Percentiles rank a stretch among this genome's conserved stretches.
phyloP scores from a whole-genome alignment of 2,113 vertebrate species.

The Rhineura floridana region DNA sequence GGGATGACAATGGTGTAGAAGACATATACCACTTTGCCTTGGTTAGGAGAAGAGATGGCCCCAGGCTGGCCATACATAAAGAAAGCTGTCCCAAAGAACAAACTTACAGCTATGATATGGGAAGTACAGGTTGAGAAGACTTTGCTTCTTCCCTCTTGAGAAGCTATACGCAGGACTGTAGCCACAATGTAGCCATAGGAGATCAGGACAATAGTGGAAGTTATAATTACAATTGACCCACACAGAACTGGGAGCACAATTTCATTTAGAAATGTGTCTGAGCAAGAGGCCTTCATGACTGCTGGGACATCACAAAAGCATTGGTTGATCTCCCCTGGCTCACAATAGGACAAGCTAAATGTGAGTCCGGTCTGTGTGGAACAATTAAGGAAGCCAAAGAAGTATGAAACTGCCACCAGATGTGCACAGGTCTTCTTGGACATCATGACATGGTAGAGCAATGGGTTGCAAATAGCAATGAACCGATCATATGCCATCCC shows the following conservation, averaged over 20 bases:
- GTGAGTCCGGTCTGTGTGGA: constrained; percentile 66
- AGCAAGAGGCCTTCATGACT: constrained; percentile 60
- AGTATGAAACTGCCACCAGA: constrained; percentile 60
- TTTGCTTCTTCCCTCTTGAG: constrained; percentile 53
- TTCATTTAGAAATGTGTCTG: constrained; percentile 48
- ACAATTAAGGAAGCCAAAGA: constrained; percentile 67
- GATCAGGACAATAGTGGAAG: constrained; percentile 53
- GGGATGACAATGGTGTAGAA: constrained; percentile 64
- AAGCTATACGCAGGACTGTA: constrained; percentile 62
- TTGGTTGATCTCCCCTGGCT: constrained; percentile 59
- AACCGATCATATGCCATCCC: constrained; percentile 68
- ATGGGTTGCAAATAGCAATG: constrained; percentile 59
- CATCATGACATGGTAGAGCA: constrained; percentile 61
- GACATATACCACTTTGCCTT: constrained; percentile 57
- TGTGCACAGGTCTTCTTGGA: constrained; percentile 53
- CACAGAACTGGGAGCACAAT: constrained; percentile 54
- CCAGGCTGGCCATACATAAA: constrained; percentile 69
- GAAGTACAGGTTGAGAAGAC: constrained; percentile 72
- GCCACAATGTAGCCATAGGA: constrained; percentile 67
- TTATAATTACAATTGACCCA: constrained; percentile 59
- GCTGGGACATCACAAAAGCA: constrained; percentile 72
- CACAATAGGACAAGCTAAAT: constrained; percentile 66
- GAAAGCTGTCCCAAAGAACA: constrained; percentile 70
- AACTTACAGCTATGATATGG: constrained; percentile 62
- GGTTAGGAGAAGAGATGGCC: constrained; percentile 39